Evolutionary conservation across 2,888 invertebrate species (phyloP).

Genomic region (Digitonthophagus gazella): DNA sequence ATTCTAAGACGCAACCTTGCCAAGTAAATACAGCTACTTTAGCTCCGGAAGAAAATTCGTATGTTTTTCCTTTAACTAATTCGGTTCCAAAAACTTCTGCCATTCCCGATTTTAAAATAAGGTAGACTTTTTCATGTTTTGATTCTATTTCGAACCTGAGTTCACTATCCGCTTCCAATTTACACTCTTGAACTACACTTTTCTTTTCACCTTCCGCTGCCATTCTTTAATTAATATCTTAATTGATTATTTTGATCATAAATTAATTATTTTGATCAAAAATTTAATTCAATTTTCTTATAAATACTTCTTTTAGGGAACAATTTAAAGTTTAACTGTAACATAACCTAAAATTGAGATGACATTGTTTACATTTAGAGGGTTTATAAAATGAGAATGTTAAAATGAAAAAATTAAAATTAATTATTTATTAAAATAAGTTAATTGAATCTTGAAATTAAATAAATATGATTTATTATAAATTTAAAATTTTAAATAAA

Average conservation of each 20-base stretch:
- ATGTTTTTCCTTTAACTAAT: slow-evolving; percentile 86
- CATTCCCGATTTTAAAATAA: slow-evolving; percentile 83
- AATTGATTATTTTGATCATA: too few relatives aligned
- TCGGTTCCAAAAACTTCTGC: slow-evolving; percentile 98
- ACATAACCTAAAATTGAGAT: background rate
- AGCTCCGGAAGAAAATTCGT: slow-evolving; percentile 84
- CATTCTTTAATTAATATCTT: too few relatives aligned
- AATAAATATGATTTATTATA: too few relatives aligned
- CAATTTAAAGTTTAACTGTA: background rate
- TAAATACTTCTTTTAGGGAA: too few relatives aligned
- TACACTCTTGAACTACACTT: slow-evolving; percentile 63
- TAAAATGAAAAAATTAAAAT: too few relatives aligned
- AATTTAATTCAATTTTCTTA: too few relatives aligned
- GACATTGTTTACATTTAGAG: too few relatives aligned
- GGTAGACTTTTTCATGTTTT: slow-evolving; percentile 76
- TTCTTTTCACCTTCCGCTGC: slow-evolving; percentile 20
- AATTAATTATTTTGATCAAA: too few relatives aligned
- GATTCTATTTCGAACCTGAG: slow-evolving; percentile 93
- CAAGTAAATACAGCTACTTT: slow-evolving; percentile 96
- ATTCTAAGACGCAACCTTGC: slow-evolving; percentile 87
- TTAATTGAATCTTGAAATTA: too few relatives aligned
- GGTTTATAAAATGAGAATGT: too few relatives aligned
- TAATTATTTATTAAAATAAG: too few relatives aligned
- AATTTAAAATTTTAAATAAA: too few relatives aligned
- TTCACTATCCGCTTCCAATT: slow-evolving; percentile 83